Evolutionary conservation across 1,140 invertebrate species (phyloP).

Genomic region (Orius laevigatus): DNA sequence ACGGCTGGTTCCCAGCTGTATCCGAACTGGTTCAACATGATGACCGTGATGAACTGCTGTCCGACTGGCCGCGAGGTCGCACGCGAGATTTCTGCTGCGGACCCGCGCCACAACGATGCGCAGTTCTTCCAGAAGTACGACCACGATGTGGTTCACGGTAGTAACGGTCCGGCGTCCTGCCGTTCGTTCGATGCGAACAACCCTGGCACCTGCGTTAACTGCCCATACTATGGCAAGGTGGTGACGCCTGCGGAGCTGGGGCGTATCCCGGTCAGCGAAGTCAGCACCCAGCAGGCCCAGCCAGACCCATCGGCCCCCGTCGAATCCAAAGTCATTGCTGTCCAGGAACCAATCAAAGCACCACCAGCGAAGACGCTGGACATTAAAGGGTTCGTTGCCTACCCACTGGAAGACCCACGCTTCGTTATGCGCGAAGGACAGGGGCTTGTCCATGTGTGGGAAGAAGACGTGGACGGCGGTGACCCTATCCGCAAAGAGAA

Average conservation of each 20-base stretch:
- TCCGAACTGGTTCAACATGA: background rate
- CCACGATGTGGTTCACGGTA: background rate
- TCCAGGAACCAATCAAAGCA: background rate
- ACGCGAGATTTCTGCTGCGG: background rate
- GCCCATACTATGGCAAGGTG: background rate
- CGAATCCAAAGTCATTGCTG: background rate
- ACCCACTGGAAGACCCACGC: too few relatives aligned
- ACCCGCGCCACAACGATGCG: background rate
- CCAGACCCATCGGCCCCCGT: background rate
- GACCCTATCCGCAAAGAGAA: background rate
- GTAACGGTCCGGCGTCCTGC: background rate
- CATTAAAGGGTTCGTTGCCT: too few relatives aligned
- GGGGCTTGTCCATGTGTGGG: too few relatives aligned
- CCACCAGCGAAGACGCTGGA: too few relatives aligned
- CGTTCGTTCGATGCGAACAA: background rate
- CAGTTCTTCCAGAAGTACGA: background rate
- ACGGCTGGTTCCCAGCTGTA: background rate
- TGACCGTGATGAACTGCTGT: background rate
- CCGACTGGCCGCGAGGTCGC: background rate
- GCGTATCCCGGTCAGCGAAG: background rate
- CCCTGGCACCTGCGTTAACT: background rate
- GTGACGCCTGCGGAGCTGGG: background rate
- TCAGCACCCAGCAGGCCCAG: background rate
- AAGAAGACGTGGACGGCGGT: background rate
- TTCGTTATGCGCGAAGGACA: too few relatives aligned